Evolutionary conservation across 2,888 invertebrate genomes (phyloP).

Genomic region (Hirtodrosophila cameraria): DNA sequence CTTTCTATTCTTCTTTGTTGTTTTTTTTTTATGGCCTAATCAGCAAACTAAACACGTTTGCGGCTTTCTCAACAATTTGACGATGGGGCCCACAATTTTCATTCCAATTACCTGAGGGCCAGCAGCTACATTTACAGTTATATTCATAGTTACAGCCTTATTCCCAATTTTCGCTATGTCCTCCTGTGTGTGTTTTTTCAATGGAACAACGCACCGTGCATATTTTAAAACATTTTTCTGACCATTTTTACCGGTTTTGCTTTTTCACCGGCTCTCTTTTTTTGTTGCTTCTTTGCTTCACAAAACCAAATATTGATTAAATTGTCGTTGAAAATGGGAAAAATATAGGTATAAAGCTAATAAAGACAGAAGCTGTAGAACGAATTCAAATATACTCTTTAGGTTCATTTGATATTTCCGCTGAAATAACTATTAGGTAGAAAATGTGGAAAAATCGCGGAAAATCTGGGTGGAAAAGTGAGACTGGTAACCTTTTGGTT

Average conservation of each 20-base stretch:
- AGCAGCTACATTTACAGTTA: not conserved
- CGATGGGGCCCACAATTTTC: constrained; percentile 29
- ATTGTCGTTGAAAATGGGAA: constrained; percentile 25
- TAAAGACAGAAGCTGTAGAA: no score
- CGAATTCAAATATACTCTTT: no score
- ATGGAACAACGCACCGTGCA: constrained; percentile 34
- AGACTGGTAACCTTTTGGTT: no score
- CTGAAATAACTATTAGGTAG: no score
- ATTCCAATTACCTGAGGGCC: constrained; percentile 44
- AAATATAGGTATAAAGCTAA: not conserved
- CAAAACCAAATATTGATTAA: constrained; percentile 53
- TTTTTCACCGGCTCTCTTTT: constrained; percentile 13
- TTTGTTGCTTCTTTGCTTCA: constrained; percentile 8
- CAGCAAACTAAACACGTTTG: constrained; percentile 61
- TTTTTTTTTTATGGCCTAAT: constrained; percentile 44
- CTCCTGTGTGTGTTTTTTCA: constrained; percentile 25
- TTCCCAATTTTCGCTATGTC: constrained; percentile 6
- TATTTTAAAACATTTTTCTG: constrained; percentile 10
- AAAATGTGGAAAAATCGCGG: no score
- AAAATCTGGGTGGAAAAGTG: no score
- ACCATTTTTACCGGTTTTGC: constrained; percentile 8
- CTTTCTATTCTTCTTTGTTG: constrained; percentile 2
- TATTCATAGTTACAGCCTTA: not conserved
- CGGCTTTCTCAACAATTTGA: constrained; percentile 38
- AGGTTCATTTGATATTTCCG: no score